phyloP scores from a whole-genome alignment of 30 jellyfish, hydroid and myxozoan species.

The Aurelia aurita complex sp. Pacific region DNA sequence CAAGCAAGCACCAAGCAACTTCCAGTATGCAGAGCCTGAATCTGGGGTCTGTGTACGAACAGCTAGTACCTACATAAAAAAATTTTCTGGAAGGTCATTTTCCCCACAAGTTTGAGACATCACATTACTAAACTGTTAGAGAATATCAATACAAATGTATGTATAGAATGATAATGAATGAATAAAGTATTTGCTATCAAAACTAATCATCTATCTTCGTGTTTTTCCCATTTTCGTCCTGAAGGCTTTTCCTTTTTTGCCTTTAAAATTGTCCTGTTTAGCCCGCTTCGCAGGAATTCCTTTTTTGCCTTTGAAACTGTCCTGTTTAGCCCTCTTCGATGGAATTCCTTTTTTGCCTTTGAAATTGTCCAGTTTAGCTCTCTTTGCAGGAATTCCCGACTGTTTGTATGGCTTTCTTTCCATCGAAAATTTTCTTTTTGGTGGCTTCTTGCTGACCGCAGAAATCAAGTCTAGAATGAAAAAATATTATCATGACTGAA shows the following conservation, averaged over 20 bases:
- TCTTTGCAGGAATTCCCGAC: neutral
- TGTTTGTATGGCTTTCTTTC: slow-evolving; percentile 29
- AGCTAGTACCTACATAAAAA: too few species aligned
- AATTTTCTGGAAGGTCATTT: too few species aligned
- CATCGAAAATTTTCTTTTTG: slow-evolving; percentile 23
- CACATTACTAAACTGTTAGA: too few species aligned
- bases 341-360: too few species aligned
- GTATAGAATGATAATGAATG: neutral
- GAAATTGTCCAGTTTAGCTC: too few species aligned
- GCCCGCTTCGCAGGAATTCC: neutral
- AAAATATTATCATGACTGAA: too few species aligned
- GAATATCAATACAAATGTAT: too few species aligned
- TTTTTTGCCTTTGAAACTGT: neutral
- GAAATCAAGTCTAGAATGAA: slow-evolving; percentile 37
- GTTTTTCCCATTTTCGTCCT: slow-evolving; percentile 22
- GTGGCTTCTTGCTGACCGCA: slow-evolving; percentile 5
- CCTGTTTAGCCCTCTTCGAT: too few species aligned
- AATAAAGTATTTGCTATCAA: neutral
- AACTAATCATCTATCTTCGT: neutral
- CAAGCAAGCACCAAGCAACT: too few species aligned
- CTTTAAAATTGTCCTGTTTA: neutral
- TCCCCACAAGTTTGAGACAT: too few species aligned
- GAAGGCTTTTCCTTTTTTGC: slow-evolving; percentile 19
- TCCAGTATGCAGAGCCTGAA: too few species aligned
- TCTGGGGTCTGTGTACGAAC: too few species aligned